phyloP scores from a whole-genome alignment of 2,888 invertebrate species.

The Aporophyla nigra region DNA sequence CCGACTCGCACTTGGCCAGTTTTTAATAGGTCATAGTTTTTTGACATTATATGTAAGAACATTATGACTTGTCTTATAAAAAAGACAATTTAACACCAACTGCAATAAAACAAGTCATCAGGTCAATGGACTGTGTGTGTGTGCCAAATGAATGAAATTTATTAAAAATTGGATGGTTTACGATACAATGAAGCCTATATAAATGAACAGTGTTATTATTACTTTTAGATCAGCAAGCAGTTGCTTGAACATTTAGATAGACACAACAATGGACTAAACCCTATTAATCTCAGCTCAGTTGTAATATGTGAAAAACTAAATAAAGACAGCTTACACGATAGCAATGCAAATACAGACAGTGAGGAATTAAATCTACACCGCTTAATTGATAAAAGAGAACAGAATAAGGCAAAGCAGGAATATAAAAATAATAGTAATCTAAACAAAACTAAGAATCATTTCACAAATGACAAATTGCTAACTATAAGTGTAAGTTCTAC shows the following conservation, averaged over 20 bases:
- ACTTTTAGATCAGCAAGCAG: conserved; percentile 32
- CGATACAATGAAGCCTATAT: not conserved
- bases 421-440: not conserved
- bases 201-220: not conserved
- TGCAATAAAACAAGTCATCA: not conserved
- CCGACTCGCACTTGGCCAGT: too few relatives aligned
- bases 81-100: not conserved
- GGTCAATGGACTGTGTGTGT: not conserved
- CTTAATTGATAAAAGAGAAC: not conserved
- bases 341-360: not conserved
- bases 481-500: not conserved
- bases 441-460: not conserved
- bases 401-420: not conserved
- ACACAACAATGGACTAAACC: conserved; percentile 28
- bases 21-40: too few relatives aligned
- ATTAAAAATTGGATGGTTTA: not conserved
- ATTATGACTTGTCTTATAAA: not conserved
- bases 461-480: not conserved
- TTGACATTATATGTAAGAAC: not conserved
- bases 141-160: not conserved
- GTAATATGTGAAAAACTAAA: not conserved
- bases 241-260: conserved; percentile 25
- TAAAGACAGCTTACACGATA: not conserved
- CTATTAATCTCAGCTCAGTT: conserved; percentile 17
- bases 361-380: not conserved